These are phyloP conservation scores for Melinopterus prodromus DNA, from an alignment of 2,888 invertebrate genomes.

Conservation along the genomic window DNA sequence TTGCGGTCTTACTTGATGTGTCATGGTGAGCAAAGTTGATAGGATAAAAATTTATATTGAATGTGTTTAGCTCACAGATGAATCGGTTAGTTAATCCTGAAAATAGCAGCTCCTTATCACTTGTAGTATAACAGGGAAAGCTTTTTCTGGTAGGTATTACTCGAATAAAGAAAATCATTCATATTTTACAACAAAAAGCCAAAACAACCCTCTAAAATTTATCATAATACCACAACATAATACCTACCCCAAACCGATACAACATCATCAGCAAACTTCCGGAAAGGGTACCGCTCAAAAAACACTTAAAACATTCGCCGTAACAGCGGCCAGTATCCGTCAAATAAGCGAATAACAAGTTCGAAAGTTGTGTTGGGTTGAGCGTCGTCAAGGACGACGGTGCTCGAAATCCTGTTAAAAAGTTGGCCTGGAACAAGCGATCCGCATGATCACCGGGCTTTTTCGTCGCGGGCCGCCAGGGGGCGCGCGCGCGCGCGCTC, in stretches of 20 bases:
- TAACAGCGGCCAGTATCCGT: neutral
- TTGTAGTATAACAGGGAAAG: no score
- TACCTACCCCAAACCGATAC: neutral
- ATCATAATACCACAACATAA: neutral
- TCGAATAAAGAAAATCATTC: no score
- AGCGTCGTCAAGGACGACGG: neutral
- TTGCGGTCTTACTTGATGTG: no score
- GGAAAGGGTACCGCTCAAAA: neutral
- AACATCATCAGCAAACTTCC: neutral
- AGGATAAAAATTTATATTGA: no score
- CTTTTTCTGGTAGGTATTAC: no score
- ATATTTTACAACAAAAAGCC: no score
- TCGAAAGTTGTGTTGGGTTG: neutral
- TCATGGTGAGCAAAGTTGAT: no score
- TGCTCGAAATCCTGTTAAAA: neutral
- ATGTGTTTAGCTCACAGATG: no score
- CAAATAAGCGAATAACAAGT: conserved; percentile 4
- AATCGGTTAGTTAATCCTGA: no score
- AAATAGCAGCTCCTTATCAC: no score
- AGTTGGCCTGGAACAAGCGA: neutral
- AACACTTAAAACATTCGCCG: neutral
- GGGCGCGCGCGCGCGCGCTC: neutral
- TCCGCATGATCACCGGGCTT: neutral
- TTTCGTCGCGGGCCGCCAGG: neutral
- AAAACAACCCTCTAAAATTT: neutral